Evolutionary conservation across 92 coral and sea anemone genomes (phyloP).

Genomic region (Porites rus): DNA sequence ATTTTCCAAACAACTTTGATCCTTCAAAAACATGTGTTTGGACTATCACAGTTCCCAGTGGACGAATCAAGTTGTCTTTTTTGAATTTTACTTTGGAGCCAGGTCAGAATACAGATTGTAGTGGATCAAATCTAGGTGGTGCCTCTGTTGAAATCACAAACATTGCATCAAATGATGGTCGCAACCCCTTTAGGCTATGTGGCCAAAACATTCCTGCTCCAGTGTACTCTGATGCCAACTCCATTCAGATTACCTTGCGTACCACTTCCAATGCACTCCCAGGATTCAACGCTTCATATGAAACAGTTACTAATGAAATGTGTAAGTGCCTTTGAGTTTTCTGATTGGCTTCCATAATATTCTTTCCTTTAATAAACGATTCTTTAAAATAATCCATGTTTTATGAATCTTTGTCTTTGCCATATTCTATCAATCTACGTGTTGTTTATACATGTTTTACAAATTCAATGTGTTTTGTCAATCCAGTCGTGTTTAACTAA

Average conservation of each 20-base stretch:
- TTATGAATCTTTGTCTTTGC: too few relatives aligned
- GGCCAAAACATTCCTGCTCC: slow-evolving; percentile 3
- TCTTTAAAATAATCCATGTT: too few relatives aligned
- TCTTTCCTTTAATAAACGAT: too few relatives aligned
- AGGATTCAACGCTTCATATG: slow-evolving; percentile 32
- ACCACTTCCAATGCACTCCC: background rate
- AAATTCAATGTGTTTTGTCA: too few relatives aligned
- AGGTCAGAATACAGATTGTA: background rate
- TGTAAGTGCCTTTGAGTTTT: background rate
- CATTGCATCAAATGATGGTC: background rate
- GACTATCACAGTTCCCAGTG: slow-evolving; percentile 35
- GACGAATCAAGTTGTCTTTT: slow-evolving; percentile 26
- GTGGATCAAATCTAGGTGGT: background rate
- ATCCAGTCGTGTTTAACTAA: too few relatives aligned
- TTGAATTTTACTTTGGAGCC: slow-evolving; percentile 5
- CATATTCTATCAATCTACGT: too few relatives aligned
- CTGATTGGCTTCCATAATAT: too few relatives aligned
- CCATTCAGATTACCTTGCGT: background rate
- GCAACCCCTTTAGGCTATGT: background rate
- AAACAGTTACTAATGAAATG: background rate
- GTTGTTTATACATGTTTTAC: too few relatives aligned
- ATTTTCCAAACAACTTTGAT: slow-evolving; percentile 12
- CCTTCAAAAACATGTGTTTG: background rate
- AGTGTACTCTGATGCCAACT: slow-evolving; percentile 1
- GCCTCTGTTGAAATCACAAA: background rate